Evolutionary conservation across 2,113 vertebrate genomes (phyloP), one percentile per base, ranked within the genome.

Genomic region (Triplophysa siluroides): DNA sequence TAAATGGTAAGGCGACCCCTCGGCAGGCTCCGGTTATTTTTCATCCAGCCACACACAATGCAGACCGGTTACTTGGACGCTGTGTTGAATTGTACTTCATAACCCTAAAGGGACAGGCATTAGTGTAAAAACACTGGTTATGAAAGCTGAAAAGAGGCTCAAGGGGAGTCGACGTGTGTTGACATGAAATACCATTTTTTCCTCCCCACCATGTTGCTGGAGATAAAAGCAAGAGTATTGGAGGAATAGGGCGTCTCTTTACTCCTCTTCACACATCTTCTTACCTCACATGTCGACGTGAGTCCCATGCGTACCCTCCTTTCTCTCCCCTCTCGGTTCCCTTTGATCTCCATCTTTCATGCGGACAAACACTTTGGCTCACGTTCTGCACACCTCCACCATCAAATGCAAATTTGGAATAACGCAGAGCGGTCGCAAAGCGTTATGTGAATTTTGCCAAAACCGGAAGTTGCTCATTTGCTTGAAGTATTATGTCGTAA

Each of bases 111-210:
- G 47, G 64, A 76, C 26, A 2, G 3, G 43, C 1, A 38, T 58
- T 76, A 33, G 24, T 8, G 11, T 62, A 61, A 76, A 61, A 26
- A 68, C 54, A 9, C 1, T 11, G 0, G 13, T 61, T 23, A 45
- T 63, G 52, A 65, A 62, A 72, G 67, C 8, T 33, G 47, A 80
- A 80, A 62, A 2, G 14, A 73, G 65, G 4, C 56, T 33, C 78
- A 29, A 6, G 11, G 73, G 82, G 74, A 61, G 21, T 68, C 61
- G 54, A 21, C 19, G 19, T 19, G 41, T 24, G 11, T 26, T 68
- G 60, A 78, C 69, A 70, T 69, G 65, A 84, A 74, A 84, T 66
- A 69, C 72, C 24, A 13, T 3, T 43, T 74, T 69, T 64, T 63
- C 18, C 82, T 52, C 66, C 73, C 64, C 60, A 61, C 24, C 38